A percentile compares a stretch with the other conserved stretches of the same genome.
Evolutionary conservation across 2,113 vertebrate genomes (phyloP).

Genomic region (Trachemys scripta): DNA sequence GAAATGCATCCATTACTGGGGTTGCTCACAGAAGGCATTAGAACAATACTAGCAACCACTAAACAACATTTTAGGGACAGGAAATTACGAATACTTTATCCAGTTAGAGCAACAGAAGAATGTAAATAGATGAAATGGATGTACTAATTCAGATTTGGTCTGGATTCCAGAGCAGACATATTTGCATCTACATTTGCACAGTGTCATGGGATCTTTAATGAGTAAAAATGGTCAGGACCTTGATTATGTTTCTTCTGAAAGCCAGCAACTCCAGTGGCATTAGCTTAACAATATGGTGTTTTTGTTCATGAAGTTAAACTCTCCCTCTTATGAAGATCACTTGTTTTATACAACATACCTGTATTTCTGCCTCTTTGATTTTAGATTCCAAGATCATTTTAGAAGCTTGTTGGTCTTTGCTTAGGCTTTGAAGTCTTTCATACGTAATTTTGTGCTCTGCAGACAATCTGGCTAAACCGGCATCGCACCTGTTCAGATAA

Average conservation of each 20-base stretch:
- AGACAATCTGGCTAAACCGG: constrained; percentile 83
- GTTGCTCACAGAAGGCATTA: neutral
- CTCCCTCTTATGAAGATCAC: neutral
- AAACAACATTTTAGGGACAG: neutral
- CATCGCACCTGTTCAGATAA: constrained; percentile 80
- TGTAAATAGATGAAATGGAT: neutral
- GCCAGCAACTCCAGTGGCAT: neutral
- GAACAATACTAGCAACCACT: neutral
- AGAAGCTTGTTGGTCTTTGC: constrained; percentile 83
- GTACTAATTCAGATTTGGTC: neutral
- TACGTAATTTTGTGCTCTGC: constrained; percentile 83
- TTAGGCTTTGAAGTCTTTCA: constrained; percentile 83
- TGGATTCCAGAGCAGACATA: neutral
- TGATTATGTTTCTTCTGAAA: neutral
- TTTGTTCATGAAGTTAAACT: neutral
- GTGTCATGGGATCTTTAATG: neutral
- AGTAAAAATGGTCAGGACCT: neutral
- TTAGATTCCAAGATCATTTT: constrained; percentile 88
- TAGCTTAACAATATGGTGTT: neutral
- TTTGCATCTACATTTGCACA: neutral
- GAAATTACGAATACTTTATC: neutral
- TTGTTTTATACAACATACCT: constrained; percentile 71
- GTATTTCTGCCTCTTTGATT: constrained; percentile 87
- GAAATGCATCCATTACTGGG: neutral
- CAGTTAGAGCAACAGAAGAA: neutral